Conservation (phyloP, 2,888 invertebrate species). For the Dexiosoma caninum region DNA sequence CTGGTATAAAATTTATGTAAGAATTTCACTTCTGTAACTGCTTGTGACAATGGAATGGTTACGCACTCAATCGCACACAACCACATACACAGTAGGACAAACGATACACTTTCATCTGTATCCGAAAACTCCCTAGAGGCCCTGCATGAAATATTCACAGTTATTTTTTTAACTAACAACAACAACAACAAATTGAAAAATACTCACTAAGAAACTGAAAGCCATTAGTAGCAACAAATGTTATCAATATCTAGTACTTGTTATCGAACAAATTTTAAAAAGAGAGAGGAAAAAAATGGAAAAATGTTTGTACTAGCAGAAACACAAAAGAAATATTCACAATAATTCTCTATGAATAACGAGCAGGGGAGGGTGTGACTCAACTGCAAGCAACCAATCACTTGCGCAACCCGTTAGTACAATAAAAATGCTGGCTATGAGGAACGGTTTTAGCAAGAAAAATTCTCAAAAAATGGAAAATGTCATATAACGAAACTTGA, state of each 20-base stretch:
- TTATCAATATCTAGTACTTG: not conserved
- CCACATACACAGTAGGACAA: not conserved
- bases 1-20: no score
- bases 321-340: conserved; percentile 1
- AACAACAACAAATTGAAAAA: conserved; percentile 8
- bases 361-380: not conserved
- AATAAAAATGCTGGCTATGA: no score
- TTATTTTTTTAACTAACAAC: not conserved
- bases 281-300: not conserved
- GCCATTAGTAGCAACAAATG: conserved; percentile 24
- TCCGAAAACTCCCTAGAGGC: conserved; percentile 16
- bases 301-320: not conserved
- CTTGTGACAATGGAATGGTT: conserved; percentile 47
- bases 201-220: conserved; percentile 5
- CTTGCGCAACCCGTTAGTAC: not conserved
- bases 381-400: not conserved
- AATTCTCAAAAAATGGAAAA: no score
- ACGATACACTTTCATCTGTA: not conserved
- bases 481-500: no score
- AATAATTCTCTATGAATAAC: conserved; percentile 24
- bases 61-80: conserved; percentile 9
- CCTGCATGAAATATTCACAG: conserved; percentile 12
- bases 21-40: conserved; percentile 20
- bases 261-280: conserved; percentile 18
- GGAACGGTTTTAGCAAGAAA: no score